Percentiles rank a stretch among this genome's conserved stretches.
phyloP scores from a whole-genome alignment of 2,113 vertebrate species.

The Corythornis vintsioides region DNA sequence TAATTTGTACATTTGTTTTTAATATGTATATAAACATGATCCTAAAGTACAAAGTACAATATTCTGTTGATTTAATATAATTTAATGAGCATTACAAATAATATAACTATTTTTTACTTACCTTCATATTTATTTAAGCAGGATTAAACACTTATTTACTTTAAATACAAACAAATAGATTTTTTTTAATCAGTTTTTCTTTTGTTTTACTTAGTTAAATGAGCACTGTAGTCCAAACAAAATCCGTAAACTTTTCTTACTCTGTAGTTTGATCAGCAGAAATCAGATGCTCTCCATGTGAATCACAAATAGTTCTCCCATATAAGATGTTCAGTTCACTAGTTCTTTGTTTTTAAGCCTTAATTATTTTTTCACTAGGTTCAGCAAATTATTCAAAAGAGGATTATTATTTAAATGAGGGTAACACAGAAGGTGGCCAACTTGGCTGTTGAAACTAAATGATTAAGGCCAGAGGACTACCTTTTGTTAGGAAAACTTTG shows the following conservation, averaged over 20 bases:
- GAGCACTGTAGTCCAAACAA: not conserved
- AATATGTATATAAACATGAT: not conserved
- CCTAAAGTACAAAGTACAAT: not conserved
- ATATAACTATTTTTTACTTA: not conserved
- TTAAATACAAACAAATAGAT: not conserved
- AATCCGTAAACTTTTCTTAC: not conserved
- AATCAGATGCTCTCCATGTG: not conserved
- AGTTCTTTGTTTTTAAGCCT: not conserved
- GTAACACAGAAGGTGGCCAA: not conserved
- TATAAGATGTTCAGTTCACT: not conserved
- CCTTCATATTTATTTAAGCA: not conserved
- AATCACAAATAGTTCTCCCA: not conserved
- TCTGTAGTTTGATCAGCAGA: not conserved
- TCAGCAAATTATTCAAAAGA: not conserved
- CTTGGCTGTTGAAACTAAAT: not conserved
- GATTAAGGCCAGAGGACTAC: not conserved
- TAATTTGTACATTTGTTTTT: not conserved
- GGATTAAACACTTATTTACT: not conserved
- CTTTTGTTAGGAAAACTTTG: not conserved
- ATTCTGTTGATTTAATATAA: not conserved
- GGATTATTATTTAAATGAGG: not conserved
- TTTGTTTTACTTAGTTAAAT: not conserved
- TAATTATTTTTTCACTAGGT: not conserved
- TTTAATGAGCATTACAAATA: not conserved
- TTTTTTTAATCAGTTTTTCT: not conserved